phyloP scores from a whole-genome alignment of 2,113 vertebrate genomes.

The Lepisosteus oculatus region DNA sequence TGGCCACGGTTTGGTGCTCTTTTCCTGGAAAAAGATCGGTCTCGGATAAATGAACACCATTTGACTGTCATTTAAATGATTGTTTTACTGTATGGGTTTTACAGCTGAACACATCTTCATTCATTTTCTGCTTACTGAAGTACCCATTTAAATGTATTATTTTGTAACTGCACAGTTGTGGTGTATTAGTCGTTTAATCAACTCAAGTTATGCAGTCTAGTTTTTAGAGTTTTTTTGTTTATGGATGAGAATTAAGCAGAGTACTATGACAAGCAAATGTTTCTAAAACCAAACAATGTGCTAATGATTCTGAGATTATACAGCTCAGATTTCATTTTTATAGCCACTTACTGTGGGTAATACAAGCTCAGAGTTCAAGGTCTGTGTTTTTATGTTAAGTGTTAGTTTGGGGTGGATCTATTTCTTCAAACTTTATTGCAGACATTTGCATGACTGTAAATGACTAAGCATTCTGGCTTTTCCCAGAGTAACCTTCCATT shows the following conservation, averaged over 20 bases:
- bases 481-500: conserved; percentile 29
- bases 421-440: conserved; percentile 20
- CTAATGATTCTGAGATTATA: no score
- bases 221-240: conserved; percentile 8
- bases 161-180: no score
- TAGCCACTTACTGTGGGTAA: not conserved
- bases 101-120: no score
- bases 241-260: conserved; percentile 1
- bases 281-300: no score
- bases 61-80: no score
- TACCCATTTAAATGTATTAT: no score
- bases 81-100: no score
- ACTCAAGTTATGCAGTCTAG: conserved; percentile 24
- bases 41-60: no score
- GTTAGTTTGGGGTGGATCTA: conserved; percentile 18
- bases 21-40: no score
- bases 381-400: not conserved
- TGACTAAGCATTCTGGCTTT: conserved; percentile 34
- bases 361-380: conserved; percentile 16
- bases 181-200: not conserved
- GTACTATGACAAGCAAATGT: no score
- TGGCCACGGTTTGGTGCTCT: no score
- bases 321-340: not conserved
- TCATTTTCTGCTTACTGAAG: no score
- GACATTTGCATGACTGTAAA: conserved; percentile 17